Percentiles rank a stretch among this genome's conserved stretches.
These are phyloP conservation scores for Trididemnum nubilum DNA, from an alignment of 23 tunicate species.

Conservation along the genomic window DNA sequence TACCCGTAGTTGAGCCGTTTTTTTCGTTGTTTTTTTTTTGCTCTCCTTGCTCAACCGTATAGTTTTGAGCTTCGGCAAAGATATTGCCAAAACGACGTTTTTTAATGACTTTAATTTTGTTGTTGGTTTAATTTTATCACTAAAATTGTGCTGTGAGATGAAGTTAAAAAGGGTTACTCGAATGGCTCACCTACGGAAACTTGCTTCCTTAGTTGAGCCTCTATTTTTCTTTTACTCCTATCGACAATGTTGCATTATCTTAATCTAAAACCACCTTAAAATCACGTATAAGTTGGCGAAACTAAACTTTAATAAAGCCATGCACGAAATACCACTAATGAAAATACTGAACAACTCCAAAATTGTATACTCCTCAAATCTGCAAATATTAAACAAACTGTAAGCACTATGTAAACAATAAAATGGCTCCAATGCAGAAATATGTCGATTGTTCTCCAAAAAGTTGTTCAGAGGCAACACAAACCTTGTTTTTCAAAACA, in stretches of 20 bases:
- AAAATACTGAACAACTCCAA: neutral
- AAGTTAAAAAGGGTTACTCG: neutral
- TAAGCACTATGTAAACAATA: neutral
- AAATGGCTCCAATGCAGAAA: neutral
- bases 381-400: neutral
- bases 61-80: neutral
- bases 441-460: neutral
- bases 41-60: neutral
- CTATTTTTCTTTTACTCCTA: neutral
- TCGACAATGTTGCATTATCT: neutral
- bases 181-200: neutral
- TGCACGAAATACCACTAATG: neutral
- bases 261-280: no score
- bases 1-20: constrained; percentile 7
- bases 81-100: constrained; percentile 10
- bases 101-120: neutral
- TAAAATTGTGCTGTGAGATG: neutral
- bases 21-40: neutral
- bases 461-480: neutral
- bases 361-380: neutral
- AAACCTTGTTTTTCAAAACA: no score
- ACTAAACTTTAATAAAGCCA: neutral
- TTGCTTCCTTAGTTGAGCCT: constrained; percentile 15
- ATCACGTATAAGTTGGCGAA: neutral
- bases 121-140: neutral